Percentiles rank a stretch among this genome's conserved stretches.
Evolutionary conservation across 2,888 invertebrate species (phyloP).

Genomic region (Morpho achilles): DNA sequence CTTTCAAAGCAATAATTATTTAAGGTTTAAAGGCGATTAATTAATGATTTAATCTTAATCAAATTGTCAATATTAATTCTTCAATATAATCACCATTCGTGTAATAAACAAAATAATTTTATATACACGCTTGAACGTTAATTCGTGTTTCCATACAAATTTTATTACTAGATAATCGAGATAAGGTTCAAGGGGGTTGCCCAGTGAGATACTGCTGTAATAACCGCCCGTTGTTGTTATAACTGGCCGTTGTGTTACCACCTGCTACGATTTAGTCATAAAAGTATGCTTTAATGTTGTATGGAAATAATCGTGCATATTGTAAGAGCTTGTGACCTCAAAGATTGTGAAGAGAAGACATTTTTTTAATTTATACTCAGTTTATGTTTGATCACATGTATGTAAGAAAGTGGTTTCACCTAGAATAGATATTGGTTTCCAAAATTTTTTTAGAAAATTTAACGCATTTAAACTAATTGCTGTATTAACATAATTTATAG

Average conservation of each 20-base stretch:
- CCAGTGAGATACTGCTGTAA: constrained; percentile 12
- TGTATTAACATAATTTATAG: too few species aligned
- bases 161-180: constrained; percentile 13
- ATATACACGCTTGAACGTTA: constrained; percentile 6
- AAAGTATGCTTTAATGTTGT: constrained; percentile 26
- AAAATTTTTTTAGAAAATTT: too few species aligned
- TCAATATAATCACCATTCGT: neutral
- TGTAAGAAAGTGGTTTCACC: too few species aligned
- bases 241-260: constrained; percentile 26
- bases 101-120: constrained; percentile 9
- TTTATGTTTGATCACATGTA: too few species aligned
- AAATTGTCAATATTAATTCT: neutral
- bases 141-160: constrained; percentile 9
- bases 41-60: neutral
- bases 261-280: constrained; percentile 30
- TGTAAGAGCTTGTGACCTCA: constrained; percentile 1
- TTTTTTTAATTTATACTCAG: too few species aligned
- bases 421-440: too few species aligned
- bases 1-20: neutral
- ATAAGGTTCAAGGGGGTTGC: constrained; percentile 11
- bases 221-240: constrained; percentile 14
- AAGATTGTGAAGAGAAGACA: neutral
- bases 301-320: neutral
- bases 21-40: neutral
- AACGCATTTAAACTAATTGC: too few species aligned